A percentile compares a stretch with the other conserved stretches of the same genome.
These are phyloP conservation scores for Zeuzera pyrina DNA, from an alignment of 2,888 invertebrate species.

Conservation along the genomic window DNA sequence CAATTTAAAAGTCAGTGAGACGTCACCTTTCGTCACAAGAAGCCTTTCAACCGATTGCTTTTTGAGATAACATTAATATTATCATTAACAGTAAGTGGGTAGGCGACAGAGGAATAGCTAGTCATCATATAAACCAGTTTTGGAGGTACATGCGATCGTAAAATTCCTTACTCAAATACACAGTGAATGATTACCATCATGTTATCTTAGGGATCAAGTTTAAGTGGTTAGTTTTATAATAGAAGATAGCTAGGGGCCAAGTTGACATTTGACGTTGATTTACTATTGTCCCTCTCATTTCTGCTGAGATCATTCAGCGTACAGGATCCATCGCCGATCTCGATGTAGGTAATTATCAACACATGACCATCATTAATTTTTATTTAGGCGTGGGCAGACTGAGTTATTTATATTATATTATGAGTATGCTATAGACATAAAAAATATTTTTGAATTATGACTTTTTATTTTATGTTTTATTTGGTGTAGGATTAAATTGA, in stretches of 20 bases:
- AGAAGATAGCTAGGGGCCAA: slow-evolving; percentile 41
- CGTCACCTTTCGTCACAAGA: slow-evolving; percentile 22
- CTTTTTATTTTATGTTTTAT: too few relatives aligned
- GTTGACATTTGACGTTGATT: slow-evolving; percentile 71
- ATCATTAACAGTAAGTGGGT: slow-evolving; percentile 65
- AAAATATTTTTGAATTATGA: too few relatives aligned
- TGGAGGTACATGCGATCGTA: slow-evolving; percentile 27
- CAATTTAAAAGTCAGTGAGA: slow-evolving; percentile 33
- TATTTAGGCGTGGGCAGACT: too few relatives aligned
- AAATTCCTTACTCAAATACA: slow-evolving; percentile 11
- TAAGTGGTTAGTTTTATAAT: slow-evolving; percentile 35
- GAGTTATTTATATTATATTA: too few relatives aligned
- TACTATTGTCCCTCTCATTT: slow-evolving; percentile 52
- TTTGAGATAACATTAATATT: slow-evolving; percentile 65
- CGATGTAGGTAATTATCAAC: slow-evolving; percentile 25
- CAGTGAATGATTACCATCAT: slow-evolving; percentile 26
- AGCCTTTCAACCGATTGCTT: slow-evolving; percentile 43
- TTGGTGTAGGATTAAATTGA: too few relatives aligned
- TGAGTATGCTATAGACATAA: too few relatives aligned
- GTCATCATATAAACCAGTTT: slow-evolving; percentile 43
- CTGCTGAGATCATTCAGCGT: slow-evolving; percentile 48
- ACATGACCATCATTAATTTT: slow-evolving; percentile 13
- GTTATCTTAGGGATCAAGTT: slow-evolving; percentile 29
- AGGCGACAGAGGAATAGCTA: slow-evolving; percentile 59
- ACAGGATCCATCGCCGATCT: slow-evolving; percentile 24